Evolutionary conservation across 2,888 invertebrate genomes (phyloP).

Genomic region (Malthinus seriepunctatus): DNA sequence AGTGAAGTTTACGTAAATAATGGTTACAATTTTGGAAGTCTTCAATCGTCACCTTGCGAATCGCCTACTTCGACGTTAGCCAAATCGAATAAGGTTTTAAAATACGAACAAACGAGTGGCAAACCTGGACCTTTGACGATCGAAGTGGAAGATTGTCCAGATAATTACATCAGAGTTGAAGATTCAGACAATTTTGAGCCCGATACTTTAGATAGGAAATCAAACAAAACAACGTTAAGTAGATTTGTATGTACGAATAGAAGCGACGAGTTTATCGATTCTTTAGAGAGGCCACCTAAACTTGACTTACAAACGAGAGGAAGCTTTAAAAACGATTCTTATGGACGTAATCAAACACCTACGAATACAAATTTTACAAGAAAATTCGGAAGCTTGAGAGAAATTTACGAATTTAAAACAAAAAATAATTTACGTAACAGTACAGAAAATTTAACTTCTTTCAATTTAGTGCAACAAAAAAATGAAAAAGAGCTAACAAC

Average conservation of each 20-base stretch:
- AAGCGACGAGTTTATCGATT: conserved; percentile 54
- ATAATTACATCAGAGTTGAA: conserved; percentile 73
- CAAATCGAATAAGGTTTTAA: conserved; percentile 49
- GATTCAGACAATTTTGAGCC: conserved; percentile 86
- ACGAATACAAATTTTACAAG: conserved; percentile 52
- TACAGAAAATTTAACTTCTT: conserved; percentile 37
- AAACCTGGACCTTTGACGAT: conserved; percentile 83
- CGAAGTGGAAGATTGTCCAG: conserved; percentile 80
- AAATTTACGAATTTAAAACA: conserved; percentile 71
- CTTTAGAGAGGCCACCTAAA: conserved; percentile 60
- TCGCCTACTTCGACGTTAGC: conserved; percentile 62
- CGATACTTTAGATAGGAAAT: conserved; percentile 82
- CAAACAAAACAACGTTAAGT: conserved; percentile 52
- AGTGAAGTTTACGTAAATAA: conserved; percentile 81
- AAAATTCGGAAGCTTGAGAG: conserved; percentile 70
- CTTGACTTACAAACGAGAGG: conserved; percentile 71
- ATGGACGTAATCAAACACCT: conserved; percentile 16
- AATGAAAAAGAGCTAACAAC: conserved; percentile 29
- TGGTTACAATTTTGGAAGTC: conserved; percentile 67
- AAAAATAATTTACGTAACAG: conserved; percentile 56
- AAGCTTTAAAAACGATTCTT: conserved; percentile 66
- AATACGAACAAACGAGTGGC: conserved; percentile 59
- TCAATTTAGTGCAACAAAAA: conserved; percentile 2
- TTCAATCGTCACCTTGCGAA: conserved; percentile 62
- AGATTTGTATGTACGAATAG: conserved; percentile 6